These are phyloP conservation scores for Amblyjoppa proteus DNA, from an alignment of 2,888 invertebrate species.

Conservation along the genomic window DNA sequence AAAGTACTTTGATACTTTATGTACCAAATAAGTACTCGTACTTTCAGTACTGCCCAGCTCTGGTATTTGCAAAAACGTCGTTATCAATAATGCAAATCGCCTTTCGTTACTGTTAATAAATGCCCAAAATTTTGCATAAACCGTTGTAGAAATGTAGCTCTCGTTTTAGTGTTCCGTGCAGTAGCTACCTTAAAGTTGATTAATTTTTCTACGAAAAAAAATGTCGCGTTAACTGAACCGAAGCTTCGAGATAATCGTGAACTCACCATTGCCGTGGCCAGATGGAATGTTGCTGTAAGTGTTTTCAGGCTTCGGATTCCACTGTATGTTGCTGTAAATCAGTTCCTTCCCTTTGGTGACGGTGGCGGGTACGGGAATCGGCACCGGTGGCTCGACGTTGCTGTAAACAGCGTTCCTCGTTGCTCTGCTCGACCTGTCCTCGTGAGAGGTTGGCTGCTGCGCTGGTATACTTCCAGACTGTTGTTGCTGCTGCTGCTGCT, in stretches of 20 bases:
- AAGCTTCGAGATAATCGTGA: conserved; percentile 28
- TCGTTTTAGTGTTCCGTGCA: too few species aligned
- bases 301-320: conserved; percentile 85
- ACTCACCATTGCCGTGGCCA: conserved; percentile 77
- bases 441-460: conserved; percentile 76
- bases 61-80: too few species aligned
- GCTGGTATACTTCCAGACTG: conserved; percentile 77
- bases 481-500: conserved; percentile 63
- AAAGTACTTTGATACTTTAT: too few species aligned
- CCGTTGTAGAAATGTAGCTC: too few species aligned
- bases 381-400: conserved; percentile 81
- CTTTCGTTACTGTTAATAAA: too few species aligned
- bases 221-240: not conserved
- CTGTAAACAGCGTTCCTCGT: conserved; percentile 82
- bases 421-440: conserved; percentile 76
- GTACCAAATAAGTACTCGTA: too few species aligned
- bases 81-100: too few species aligned
- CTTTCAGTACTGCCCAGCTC: too few species aligned
- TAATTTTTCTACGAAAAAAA: too few species aligned
- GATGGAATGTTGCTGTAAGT: conserved; percentile 88
- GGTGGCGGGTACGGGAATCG: conserved; percentile 77
- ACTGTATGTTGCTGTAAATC: conserved; percentile 86
- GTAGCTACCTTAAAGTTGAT: too few species aligned
- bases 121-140: too few species aligned
- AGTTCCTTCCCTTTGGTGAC: conserved; percentile 85